Percentiles rank a stretch among this genome's conserved stretches.
Conservation (phyloP, 2,888 invertebrate species). For the Phalangium opilio region DNA sequence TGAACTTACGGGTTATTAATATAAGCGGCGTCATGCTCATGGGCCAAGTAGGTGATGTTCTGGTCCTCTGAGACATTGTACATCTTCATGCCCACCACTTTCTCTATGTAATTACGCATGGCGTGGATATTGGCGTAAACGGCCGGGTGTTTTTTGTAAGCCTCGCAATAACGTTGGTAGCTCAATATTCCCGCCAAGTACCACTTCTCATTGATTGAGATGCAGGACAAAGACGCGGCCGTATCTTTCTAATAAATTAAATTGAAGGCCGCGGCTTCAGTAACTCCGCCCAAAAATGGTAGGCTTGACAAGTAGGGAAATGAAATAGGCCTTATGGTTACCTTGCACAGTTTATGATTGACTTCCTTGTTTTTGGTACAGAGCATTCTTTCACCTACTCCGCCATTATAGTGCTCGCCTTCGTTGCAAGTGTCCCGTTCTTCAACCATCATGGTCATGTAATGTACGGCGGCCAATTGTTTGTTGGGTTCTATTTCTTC, state of each 20-base stretch:
- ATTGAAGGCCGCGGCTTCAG: too few species aligned
- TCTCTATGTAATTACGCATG: constrained; percentile 17
- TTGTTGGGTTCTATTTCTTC: constrained; percentile 14
- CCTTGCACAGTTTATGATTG: constrained; percentile 43
- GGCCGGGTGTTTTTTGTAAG: constrained; percentile 18
- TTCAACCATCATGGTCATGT: constrained; percentile 23
- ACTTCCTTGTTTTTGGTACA: constrained; percentile 41
- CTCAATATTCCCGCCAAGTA: constrained; percentile 19
- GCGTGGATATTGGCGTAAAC: constrained; percentile 19
- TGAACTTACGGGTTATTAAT: too few species aligned
- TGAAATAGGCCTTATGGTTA: too few species aligned
- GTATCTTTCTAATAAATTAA: constrained; percentile 42
- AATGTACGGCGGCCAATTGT: constrained; percentile 7
- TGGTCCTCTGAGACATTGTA: constrained; percentile 11
- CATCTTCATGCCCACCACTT: constrained; percentile 16
- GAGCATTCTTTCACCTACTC: constrained; percentile 40
- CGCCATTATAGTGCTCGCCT: constrained; percentile 44
- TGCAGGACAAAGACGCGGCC: constrained; percentile 49
- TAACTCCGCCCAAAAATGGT: too few species aligned
- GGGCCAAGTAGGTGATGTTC: too few species aligned
- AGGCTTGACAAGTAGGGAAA: too few species aligned
- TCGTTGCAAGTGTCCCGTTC: constrained; percentile 43
- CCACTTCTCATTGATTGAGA: constrained; percentile 22
- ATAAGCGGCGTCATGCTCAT: too few species aligned
- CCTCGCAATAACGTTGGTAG: constrained; percentile 18